Percentiles rank a stretch among this genome's conserved stretches.
Conservation (phyloP, 2,888 invertebrate genomes). For the Nudaria mundana region DNA sequence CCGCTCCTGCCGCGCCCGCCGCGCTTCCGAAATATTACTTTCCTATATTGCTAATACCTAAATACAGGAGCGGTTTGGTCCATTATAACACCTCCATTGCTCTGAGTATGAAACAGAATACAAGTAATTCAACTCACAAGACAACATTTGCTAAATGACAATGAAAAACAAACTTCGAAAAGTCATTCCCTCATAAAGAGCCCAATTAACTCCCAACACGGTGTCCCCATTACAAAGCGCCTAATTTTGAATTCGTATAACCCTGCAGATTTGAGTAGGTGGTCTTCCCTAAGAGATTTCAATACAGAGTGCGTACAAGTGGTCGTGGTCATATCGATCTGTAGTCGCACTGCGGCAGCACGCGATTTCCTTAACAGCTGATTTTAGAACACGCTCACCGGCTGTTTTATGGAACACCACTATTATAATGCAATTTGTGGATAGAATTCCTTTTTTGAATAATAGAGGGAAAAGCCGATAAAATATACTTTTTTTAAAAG, state of each 20-base stretch:
- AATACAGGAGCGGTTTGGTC: too few species aligned
- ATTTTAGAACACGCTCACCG: conserved; percentile 41
- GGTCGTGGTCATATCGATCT: conserved; percentile 54
- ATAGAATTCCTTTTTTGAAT: conserved; percentile 23
- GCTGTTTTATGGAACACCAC: conserved; percentile 25
- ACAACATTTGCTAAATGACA: conserved; percentile 15
- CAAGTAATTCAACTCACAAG: conserved; percentile 6
- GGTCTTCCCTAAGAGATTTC: conserved; percentile 22
- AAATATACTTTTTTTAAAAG: too few species aligned
- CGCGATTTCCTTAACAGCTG: conserved; percentile 52
- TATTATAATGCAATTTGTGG: conserved; percentile 33
- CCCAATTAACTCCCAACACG: conserved; percentile 33
- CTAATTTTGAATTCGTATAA: conserved; percentile 37
- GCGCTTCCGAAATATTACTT: too few species aligned
- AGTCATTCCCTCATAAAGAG: conserved; percentile 28
- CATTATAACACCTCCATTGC: not conserved
- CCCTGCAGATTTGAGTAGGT: conserved; percentile 37
- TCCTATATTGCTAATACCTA: not conserved
- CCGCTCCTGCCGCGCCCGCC: too few species aligned
- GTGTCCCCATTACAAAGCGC: conserved; percentile 28
- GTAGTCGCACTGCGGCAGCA: conserved; percentile 56
- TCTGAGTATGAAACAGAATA: too few species aligned
- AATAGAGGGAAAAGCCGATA: not conserved
- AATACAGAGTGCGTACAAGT: conserved; percentile 49
- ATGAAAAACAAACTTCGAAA: conserved; percentile 25